Percentiles rank a stretch among this genome's conserved stretches.
These are phyloP conservation scores for Astyanax mexicanus DNA, from an alignment of 2,797 vertebrate genomes.

Conservation along the genomic window DNA sequence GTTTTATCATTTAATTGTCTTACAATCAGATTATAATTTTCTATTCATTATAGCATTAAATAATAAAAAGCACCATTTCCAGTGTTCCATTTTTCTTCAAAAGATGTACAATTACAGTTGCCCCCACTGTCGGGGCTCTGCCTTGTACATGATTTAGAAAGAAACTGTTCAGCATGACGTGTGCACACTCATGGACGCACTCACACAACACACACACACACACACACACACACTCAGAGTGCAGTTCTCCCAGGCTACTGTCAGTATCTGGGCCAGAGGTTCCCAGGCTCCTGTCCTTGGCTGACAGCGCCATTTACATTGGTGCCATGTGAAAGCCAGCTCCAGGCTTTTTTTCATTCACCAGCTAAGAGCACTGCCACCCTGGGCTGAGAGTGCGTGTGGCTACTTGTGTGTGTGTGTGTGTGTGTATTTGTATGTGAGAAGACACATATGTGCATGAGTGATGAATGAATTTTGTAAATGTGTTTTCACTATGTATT, in stretches of 20 bases:
- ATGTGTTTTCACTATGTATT: constrained; percentile 38
- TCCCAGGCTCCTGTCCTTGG: constrained; percentile 42
- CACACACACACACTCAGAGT: background rate
- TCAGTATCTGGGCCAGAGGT: constrained; percentile 53
- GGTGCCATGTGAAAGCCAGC: constrained; percentile 52
- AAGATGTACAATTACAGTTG: background rate
- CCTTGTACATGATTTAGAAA: background rate
- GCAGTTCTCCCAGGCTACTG: constrained; percentile 33
- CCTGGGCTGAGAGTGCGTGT: constrained; percentile 3
- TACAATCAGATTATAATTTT: background rate
- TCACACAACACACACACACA: background rate
- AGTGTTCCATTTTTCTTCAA: background rate
- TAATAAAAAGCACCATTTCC: background rate
- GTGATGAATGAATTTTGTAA: constrained; percentile 47
- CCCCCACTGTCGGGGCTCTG: background rate
- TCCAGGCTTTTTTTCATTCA: constrained; percentile 48
- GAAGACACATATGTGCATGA: background rate
- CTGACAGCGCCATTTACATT: constrained; percentile 49
- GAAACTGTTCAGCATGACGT: background rate
- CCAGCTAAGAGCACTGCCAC: constrained; percentile 41
- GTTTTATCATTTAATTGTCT: background rate
- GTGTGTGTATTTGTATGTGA: background rate
- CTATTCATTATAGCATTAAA: background rate
- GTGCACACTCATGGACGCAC: background rate
- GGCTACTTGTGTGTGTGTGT: too few relatives aligned